A percentile compares a stretch with the other conserved stretches of the same genome.
These are phyloP conservation scores for Caretta caretta DNA, from an alignment of 2,113 vertebrate species.

Conservation along the genomic window DNA sequence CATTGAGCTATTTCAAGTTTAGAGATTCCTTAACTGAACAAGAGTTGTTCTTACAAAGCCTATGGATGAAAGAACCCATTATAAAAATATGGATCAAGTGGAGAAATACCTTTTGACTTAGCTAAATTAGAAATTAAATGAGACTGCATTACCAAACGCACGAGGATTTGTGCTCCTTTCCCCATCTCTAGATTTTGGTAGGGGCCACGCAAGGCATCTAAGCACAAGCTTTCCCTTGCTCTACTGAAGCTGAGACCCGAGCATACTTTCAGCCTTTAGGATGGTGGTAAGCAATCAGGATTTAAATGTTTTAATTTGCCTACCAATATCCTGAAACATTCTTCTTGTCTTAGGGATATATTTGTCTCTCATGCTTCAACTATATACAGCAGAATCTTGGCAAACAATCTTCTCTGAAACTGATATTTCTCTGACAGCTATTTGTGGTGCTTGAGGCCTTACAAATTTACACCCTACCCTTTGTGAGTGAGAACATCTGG, in stretches of 20 bases:
- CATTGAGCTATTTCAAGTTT: not conserved
- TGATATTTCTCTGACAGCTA: not conserved
- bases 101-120: not conserved
- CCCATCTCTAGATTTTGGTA: not conserved
- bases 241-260: not conserved
- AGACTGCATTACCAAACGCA: not conserved
- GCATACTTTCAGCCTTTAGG: not conserved
- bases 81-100: not conserved
- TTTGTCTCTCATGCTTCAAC: not conserved
- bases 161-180: no score
- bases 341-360: not conserved
- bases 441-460: not conserved
- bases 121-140: not conserved
- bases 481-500: not conserved
- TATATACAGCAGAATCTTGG: not conserved
- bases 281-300: not conserved
- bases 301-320: not conserved
- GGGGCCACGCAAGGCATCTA: not conserved
- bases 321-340: no score
- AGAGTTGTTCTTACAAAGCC: not conserved
- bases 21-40: not conserved
- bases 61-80: not conserved
- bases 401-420: not conserved
- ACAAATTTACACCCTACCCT: not conserved
- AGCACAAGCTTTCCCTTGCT: rapidly evolving